phyloP scores from a whole-genome alignment of 2,113 vertebrate genomes.

The Peromyscus californicus region DNA sequence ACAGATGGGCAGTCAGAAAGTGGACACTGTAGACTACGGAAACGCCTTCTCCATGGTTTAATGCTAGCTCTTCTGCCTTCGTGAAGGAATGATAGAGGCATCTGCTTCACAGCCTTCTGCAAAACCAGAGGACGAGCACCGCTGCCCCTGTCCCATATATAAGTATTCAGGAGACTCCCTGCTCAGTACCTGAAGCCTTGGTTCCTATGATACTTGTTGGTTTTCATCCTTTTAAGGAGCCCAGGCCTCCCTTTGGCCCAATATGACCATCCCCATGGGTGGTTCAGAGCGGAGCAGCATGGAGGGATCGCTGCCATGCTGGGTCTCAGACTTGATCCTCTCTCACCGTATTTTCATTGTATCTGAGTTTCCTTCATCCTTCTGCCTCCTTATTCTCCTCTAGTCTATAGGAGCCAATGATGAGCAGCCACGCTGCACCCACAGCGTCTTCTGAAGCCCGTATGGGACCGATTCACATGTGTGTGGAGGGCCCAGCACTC shows the following conservation, averaged over 20 bases:
- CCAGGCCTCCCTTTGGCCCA: background rate
- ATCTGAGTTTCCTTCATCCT: background rate
- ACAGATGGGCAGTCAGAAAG: background rate
- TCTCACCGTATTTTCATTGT: background rate
- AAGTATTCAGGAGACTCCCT: background rate
- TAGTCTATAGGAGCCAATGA: background rate
- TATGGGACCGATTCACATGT: background rate
- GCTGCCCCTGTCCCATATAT: background rate
- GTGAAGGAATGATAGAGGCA: background rate
- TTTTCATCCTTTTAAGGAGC: background rate
- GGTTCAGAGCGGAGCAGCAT: background rate
- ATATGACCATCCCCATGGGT: background rate
- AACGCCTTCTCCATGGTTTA: background rate
- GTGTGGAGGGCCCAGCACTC: background rate
- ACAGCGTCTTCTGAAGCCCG: no score
- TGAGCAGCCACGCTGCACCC: background rate
- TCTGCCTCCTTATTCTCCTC: background rate
- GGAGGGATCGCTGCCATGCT: background rate
- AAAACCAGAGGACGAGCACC: background rate
- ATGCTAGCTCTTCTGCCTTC: background rate
- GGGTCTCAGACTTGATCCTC: background rate
- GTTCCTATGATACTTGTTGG: background rate
- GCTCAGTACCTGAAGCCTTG: background rate
- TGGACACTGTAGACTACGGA: background rate
- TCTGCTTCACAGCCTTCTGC: background rate